Conservation (phyloP, 1,140 invertebrate species). For the Phymorhynchus buccinoides region DNA sequence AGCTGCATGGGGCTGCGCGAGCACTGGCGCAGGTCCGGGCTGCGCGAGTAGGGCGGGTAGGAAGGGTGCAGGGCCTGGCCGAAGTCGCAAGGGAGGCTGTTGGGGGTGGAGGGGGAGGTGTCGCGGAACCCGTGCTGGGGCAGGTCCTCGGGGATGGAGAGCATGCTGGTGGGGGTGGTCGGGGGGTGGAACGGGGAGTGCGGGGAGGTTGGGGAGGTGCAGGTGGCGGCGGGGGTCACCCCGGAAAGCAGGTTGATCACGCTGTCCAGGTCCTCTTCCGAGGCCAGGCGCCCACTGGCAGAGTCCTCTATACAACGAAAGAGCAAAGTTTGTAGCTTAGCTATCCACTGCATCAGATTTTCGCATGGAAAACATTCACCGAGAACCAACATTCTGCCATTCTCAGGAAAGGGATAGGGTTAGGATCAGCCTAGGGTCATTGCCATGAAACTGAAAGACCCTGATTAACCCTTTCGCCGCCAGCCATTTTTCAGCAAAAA, state of each 20-base stretch:
- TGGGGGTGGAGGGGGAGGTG: conserved; percentile 26
- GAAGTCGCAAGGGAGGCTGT: neutral
- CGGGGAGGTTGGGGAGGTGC: conserved; percentile 15
- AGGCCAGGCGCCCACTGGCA: conserved; percentile 49
- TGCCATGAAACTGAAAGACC: too few relatives aligned
- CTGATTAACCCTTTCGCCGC: too few relatives aligned
- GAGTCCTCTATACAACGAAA: conserved; percentile 6
- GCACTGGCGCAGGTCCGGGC: conserved; percentile 32
- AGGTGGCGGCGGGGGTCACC: conserved; percentile 25
- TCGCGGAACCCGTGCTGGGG: neutral
- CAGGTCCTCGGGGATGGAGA: conserved; percentile 58
- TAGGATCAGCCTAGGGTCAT: too few relatives aligned
- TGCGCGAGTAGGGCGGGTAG: conserved; percentile 20
- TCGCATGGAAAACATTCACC: too few relatives aligned
- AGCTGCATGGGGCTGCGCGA: conserved; percentile 48
- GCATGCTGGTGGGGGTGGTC: conserved; percentile 47
- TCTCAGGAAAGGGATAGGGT: too few relatives aligned
- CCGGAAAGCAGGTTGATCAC: conserved; percentile 68
- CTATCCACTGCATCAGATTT: neutral
- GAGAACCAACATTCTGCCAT: too few relatives aligned
- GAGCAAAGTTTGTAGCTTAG: conserved; percentile 11
- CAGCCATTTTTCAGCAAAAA: too few relatives aligned
- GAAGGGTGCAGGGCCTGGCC: neutral
- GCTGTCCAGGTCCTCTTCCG: conserved; percentile 68
- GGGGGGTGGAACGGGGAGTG: conserved; percentile 10